A percentile compares a stretch with the other conserved stretches of the same genome.
These are phyloP conservation scores for Ibidorhyncha struthersii DNA, from an alignment of 2,113 vertebrate species.

Conservation along the genomic window DNA sequence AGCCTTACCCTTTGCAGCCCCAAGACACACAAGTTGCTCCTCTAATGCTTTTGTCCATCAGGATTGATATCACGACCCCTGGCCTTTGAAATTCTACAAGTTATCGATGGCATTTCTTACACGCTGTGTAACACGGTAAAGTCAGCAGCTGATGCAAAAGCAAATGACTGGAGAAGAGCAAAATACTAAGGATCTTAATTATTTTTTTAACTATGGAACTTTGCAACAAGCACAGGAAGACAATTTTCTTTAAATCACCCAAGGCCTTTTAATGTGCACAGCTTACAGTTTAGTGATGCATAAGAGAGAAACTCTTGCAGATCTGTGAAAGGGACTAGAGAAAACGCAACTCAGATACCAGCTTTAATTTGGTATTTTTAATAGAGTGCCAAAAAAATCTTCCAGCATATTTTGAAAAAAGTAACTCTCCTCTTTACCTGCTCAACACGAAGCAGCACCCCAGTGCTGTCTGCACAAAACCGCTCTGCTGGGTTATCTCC, in stretches of 20 bases:
- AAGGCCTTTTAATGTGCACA: not conserved
- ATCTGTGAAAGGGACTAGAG: not conserved
- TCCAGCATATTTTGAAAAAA: not conserved
- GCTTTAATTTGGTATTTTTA: not conserved
- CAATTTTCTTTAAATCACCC: not conserved
- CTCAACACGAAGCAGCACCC: not conserved
- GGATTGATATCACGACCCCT: not conserved
- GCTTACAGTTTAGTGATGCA: not conserved
- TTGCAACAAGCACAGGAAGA: not conserved
- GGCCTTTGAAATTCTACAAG: not conserved
- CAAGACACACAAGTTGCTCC: not conserved
- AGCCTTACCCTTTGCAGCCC: not conserved
- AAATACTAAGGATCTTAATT: not conserved
- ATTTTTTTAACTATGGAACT: not conserved
- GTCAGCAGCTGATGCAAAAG: not conserved
- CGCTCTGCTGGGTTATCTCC: not conserved
- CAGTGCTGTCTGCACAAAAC: not conserved
- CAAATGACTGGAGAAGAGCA: not conserved
- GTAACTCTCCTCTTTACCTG: not conserved
- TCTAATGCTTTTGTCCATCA: not conserved
- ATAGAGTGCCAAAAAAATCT: not conserved
- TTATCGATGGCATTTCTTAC: not conserved
- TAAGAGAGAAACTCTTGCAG: not conserved
- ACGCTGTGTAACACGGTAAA: accelerated
- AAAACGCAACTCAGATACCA: not conserved